These are phyloP conservation scores for Scophthalmus maximus DNA, from an alignment of 2,113 vertebrate species.

Conservation along the genomic window DNA sequence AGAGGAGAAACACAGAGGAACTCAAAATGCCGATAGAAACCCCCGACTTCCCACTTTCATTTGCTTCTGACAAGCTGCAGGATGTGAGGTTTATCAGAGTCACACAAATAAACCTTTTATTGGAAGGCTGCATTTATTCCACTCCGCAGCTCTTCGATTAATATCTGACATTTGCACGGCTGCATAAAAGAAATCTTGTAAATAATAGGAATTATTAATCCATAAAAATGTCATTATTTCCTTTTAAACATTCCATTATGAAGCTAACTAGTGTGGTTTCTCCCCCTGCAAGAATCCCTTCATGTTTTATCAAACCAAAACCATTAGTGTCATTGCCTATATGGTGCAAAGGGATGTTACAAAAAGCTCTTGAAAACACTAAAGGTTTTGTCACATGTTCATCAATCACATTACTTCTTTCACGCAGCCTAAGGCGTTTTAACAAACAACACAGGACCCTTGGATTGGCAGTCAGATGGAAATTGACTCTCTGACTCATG, in stretches of 20 bases:
- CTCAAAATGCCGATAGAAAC: constrained; percentile 8
- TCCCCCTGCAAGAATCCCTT: too few species aligned
- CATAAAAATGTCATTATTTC: neutral
- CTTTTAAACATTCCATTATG: too few species aligned
- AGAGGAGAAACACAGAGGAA: constrained; percentile 4
- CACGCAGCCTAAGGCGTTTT: constrained; percentile 40
- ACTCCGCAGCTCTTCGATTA: neutral
- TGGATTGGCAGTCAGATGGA: neutral
- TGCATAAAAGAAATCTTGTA: neutral
- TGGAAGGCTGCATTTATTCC: neutral
- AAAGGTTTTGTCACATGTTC: constrained; percentile 52
- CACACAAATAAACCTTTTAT: neutral
- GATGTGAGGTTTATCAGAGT: neutral
- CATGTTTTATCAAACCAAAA: too few species aligned
- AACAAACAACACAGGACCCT: constrained; percentile 25
- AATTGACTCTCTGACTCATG: constrained; percentile 18
- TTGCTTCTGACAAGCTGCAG: constrained; percentile 17
- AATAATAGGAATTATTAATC: too few species aligned
- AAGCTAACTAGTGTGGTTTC: too few species aligned
- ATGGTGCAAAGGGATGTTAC: constrained; percentile 48
- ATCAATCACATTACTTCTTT: constrained; percentile 56
- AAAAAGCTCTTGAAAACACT: constrained; percentile 48
- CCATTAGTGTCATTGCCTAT: too few species aligned
- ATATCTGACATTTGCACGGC: neutral
- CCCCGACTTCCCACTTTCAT: neutral